Evolutionary conservation across 2,888 invertebrate genomes (phyloP).

Genomic region (Therioaphis trifolii): DNA sequence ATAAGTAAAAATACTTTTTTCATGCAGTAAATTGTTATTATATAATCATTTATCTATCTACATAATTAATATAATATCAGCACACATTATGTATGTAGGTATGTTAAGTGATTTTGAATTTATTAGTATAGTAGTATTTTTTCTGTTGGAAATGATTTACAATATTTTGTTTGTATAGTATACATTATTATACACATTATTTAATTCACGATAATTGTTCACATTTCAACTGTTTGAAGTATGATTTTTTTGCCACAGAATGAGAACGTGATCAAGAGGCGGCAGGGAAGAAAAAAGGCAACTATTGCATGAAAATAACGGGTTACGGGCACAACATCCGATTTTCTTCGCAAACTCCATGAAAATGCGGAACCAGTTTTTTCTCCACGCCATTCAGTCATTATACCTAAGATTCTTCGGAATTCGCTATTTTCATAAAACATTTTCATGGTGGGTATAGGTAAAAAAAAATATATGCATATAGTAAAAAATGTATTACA

Average conservation of each 20-base stretch:
- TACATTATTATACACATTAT: background rate
- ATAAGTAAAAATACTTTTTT: no score
- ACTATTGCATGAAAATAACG: constrained; percentile 47
- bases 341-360: constrained; percentile 59
- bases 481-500: constrained; percentile 30
- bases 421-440: constrained; percentile 54
- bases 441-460: constrained; percentile 31
- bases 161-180: no score
- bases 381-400: constrained; percentile 56
- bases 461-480: background rate
- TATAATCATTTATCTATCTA: no score
- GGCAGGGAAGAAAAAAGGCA: constrained; percentile 16
- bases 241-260: background rate
- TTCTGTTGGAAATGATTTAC: no score
- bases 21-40: no score
- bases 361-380: constrained; percentile 59
- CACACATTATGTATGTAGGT: no score
- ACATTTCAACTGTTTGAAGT: background rate
- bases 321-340: constrained; percentile 62
- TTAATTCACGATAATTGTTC: background rate
- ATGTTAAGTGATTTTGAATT: no score
- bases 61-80: no score
- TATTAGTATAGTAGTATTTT: no score
- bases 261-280: constrained; percentile 2
- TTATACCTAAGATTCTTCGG: constrained; percentile 12